Percentiles rank a stretch among this genome's conserved stretches.
Conservation (phyloP, 2,888 invertebrate genomes). For the Drosophila subquinaria region DNA sequence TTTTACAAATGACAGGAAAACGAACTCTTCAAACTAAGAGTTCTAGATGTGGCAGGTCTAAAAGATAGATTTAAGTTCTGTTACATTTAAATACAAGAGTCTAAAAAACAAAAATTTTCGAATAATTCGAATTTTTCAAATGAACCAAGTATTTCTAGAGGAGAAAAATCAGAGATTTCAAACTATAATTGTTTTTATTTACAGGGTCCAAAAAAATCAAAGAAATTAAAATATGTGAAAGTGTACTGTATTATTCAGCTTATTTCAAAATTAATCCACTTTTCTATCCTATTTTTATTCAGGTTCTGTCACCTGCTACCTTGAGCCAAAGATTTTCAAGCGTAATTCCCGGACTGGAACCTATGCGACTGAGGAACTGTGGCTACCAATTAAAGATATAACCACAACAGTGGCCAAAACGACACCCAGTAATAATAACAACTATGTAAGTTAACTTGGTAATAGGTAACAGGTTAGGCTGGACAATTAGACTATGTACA, state of each 20-base stretch:
- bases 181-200: no score
- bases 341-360: conserved; percentile 80
- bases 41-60: no score
- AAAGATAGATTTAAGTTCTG: no score
- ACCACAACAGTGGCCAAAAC: conserved; percentile 80
- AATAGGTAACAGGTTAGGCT: conserved; percentile 19
- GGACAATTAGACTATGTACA: conserved; percentile 27
- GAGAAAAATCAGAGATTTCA: no score
- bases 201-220: not conserved
- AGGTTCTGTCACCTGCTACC: conserved; percentile 86
- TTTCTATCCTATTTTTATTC: not conserved
- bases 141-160: no score
- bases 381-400: conserved; percentile 85
- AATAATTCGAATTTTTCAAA: no score
- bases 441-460: conserved; percentile 61
- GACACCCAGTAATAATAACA: conserved; percentile 62
- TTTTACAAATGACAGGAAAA: no score
- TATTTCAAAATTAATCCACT: not conserved
- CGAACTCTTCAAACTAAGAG: no score
- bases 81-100: no score
- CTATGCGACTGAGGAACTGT: conserved; percentile 84
- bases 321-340: conserved; percentile 84
- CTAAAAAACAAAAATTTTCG: no score
- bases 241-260: no score
- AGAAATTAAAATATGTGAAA: not conserved